Base-by-base conservation (phyloP, 2,113 vertebrate genomes). In the Petrocephalus microphthalmus region DNA sequence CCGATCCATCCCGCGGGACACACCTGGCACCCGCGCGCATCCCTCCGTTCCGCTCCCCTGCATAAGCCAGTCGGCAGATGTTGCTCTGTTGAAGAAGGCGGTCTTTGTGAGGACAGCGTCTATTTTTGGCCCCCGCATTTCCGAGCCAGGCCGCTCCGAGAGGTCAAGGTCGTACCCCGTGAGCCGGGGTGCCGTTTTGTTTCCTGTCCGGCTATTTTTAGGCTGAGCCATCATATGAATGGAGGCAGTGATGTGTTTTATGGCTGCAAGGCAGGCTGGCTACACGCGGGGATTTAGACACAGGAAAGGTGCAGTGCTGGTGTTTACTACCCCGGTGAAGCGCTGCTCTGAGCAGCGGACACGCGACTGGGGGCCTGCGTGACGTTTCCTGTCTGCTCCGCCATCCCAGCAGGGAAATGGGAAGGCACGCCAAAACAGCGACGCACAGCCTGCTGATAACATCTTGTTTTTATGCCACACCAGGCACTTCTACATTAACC, bases 51-150 rank as follows among this genome's bases (percentile, higher is more conserved):
- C 93, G 91, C 93, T 94, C 93, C 94, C 93, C 92, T 91, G 90
- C 93, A 95, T 94, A 94, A 95, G 95, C 95, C 95, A 94, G 93
- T 93, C 93, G 88, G 93, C 95, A 96, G 95, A 96, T 96, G 95
- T 96, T 95, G 53, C 74, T n/a, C 71, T 64, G 37, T 20, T 92
- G 93, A 92, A 91, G 95, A 95, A 95, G 92, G 92, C 94, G 93
- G 93, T 92, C 95, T 95, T 96, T 95, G 95, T 96, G 95, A 95
- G 94, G 84, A 91, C 90, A 90, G 89, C 91, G 89, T 95, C 95
- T 96, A 96, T 96, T 96, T 95, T 78, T 91, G 90, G 94, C 93
- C 90, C 89, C 91, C 88, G 91, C 91, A 90, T 95, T 95, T 95
- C 94, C 95, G 91, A 94, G 93, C 90, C 83, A 89, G 89, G 92